Evolutionary conservation across 30 jellyfish, hydroid and myxozoan species (phyloP).

Genomic region (Hydractinia echinata): DNA sequence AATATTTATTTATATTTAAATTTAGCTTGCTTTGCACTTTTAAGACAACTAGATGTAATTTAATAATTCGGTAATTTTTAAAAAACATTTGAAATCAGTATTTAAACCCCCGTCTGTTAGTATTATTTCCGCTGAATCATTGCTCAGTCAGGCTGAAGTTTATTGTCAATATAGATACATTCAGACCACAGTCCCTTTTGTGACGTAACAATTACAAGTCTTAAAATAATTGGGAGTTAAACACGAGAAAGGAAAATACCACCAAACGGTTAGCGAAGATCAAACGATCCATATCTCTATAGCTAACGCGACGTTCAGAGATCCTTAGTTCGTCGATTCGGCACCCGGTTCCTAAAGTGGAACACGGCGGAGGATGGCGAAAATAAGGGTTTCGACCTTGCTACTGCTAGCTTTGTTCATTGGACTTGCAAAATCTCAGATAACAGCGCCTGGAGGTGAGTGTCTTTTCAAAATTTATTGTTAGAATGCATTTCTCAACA

Average conservation of each 20-base stretch:
- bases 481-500: too few relatives aligned
- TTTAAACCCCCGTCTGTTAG: constrained; percentile 5
- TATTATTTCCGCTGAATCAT: background rate
- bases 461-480: background rate
- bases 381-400: constrained; percentile 23
- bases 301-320: constrained; percentile 1
- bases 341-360: constrained; percentile 23
- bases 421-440: background rate
- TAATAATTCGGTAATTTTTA: too few relatives aligned
- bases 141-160: constrained; percentile 1
- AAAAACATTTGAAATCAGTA: too few relatives aligned
- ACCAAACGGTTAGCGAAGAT: background rate
- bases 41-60: too few relatives aligned
- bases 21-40: too few relatives aligned
- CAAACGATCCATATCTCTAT: background rate
- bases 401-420: background rate
- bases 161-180: constrained; percentile 5
- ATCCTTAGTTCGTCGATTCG: constrained; percentile 22
- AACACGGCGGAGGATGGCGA: constrained; percentile 24
- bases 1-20: too few relatives aligned
- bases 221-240: constrained; percentile 15
- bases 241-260: background rate
- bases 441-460: constrained; percentile 18
- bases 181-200: constrained; percentile 18
- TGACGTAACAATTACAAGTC: constrained; percentile 3